phyloP scores from a whole-genome alignment of 1,140 invertebrate species.

The Drosophila erecta region DNA sequence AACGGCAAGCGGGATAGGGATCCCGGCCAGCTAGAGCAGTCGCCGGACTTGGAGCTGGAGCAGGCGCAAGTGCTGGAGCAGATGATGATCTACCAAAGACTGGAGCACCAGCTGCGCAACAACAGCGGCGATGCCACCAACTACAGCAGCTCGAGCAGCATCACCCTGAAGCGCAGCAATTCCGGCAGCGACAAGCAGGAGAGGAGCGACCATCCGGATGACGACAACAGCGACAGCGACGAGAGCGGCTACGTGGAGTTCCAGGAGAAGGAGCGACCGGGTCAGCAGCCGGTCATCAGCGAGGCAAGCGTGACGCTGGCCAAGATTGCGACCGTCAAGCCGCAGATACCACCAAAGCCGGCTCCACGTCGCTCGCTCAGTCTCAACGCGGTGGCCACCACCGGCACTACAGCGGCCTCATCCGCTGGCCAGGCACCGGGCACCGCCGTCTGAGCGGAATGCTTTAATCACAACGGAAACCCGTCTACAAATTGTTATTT shows the following conservation, averaged over 20 bases:
- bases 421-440: conserved; percentile 33
- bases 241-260: conserved; percentile 86
- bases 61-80: conserved; percentile 74
- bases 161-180: conserved; percentile 72
- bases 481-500: conserved; percentile 70
- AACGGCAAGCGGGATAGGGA: conserved; percentile 34
- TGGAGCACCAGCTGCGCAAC: conserved; percentile 73
- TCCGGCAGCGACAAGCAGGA: conserved; percentile 46
- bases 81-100: conserved; percentile 82
- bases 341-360: conserved; percentile 75
- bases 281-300: conserved; percentile 18
- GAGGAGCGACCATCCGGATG: conserved; percentile 40
- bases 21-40: conserved; percentile 41
- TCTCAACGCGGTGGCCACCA: conserved; percentile 12
- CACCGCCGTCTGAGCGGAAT: conserved; percentile 39
- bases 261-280: conserved; percentile 70
- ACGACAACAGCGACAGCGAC: conserved; percentile 85
- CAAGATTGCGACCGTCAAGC: conserved; percentile 47
- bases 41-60: conserved; percentile 49
- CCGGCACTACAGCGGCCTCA: neutral
- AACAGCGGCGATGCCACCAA: conserved; percentile 73
- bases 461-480: conserved; percentile 54
- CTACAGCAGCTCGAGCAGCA: conserved; percentile 81
- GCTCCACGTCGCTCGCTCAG: conserved; percentile 67
- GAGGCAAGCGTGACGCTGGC: conserved; percentile 10